Evolutionary conservation across 1,140 invertebrate species (phyloP).

Genomic region (Stenopsyche tienmushanensis): DNA sequence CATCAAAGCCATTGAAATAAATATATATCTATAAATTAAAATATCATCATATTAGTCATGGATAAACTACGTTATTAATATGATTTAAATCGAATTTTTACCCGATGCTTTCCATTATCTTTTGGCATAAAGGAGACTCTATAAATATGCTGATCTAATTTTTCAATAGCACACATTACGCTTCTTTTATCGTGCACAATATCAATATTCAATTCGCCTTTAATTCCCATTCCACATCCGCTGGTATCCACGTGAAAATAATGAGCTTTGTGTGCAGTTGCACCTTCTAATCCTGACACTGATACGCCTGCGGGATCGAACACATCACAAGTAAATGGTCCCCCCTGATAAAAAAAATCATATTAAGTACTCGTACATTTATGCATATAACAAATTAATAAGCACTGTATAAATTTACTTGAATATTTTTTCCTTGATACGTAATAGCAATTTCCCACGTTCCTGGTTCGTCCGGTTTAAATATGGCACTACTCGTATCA

Average conservation of each 20-base stretch:
- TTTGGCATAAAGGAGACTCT: constrained; percentile 87
- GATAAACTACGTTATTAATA: neutral
- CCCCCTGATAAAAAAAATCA: constrained; percentile 60
- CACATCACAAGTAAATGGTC: constrained; percentile 95
- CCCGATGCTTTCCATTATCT: constrained; percentile 86
- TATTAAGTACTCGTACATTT: too few species aligned
- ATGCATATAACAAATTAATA: neutral
- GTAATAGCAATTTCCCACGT: constrained; percentile 95
- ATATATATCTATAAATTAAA: constrained; percentile 69
- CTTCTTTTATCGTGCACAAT: constrained; percentile 83
- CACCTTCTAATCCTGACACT: constrained; percentile 72
- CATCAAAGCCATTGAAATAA: constrained; percentile 93
- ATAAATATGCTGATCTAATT: constrained; percentile 79
- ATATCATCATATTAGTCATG: neutral
- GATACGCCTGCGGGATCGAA: constrained; percentile 92
- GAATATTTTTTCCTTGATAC: constrained; percentile 93
- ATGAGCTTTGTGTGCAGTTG: constrained; percentile 72
- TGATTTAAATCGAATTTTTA: constrained; percentile 42
- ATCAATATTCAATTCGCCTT: constrained; percentile 85
- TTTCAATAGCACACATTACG: constrained; percentile 81
- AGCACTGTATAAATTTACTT: constrained; percentile 50
- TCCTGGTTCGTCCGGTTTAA: constrained; percentile 94
- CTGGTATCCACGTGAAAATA: constrained; percentile 74
- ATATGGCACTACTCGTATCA: constrained; percentile 88
- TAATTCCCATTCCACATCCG: constrained; percentile 81